Conservation (phyloP, 2,113 vertebrate species). For the Lates calcarifer region DNA sequence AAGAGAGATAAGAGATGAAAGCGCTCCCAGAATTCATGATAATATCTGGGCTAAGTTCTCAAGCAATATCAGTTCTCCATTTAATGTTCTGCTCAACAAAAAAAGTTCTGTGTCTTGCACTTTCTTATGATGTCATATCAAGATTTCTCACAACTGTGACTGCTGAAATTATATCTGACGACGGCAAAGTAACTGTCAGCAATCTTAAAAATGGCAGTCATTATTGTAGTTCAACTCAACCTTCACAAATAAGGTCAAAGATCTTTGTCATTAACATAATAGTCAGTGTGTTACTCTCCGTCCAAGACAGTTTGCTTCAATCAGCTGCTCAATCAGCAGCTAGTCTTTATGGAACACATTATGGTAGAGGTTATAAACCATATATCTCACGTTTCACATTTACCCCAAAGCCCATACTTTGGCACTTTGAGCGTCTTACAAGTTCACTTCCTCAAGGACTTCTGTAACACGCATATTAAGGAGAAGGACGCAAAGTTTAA, state of each 20-base stretch:
- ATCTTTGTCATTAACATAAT: conserved; percentile 14
- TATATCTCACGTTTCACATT: background rate
- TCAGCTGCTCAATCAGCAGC: conserved; percentile 19
- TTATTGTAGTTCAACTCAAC: conserved; percentile 4
- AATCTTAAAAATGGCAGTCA: conserved; percentile 15
- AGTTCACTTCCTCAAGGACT: conserved; percentile 41
- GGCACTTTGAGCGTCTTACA: background rate
- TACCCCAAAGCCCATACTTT: background rate
- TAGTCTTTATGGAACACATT: background rate
- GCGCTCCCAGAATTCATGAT: conserved; percentile 35
- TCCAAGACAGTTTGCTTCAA: conserved; percentile 18
- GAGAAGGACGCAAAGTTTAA: conserved; percentile 66
- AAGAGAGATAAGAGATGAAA: conserved; percentile 50
- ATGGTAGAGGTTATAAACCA: conserved; percentile 11
- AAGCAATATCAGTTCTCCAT: background rate
- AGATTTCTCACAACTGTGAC: background rate
- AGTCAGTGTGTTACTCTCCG: background rate
- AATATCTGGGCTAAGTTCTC: conserved; percentile 30
- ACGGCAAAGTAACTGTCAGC: background rate
- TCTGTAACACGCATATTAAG: conserved; percentile 31
- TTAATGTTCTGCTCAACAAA: background rate
- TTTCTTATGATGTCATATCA: conserved; percentile 15
- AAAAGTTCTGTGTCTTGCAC: background rate
- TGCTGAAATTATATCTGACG: background rate
- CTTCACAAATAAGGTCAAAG: conserved; percentile 25